Conservation (phyloP, 2,797 vertebrate genomes). For the Pteropus rufus region DNA sequence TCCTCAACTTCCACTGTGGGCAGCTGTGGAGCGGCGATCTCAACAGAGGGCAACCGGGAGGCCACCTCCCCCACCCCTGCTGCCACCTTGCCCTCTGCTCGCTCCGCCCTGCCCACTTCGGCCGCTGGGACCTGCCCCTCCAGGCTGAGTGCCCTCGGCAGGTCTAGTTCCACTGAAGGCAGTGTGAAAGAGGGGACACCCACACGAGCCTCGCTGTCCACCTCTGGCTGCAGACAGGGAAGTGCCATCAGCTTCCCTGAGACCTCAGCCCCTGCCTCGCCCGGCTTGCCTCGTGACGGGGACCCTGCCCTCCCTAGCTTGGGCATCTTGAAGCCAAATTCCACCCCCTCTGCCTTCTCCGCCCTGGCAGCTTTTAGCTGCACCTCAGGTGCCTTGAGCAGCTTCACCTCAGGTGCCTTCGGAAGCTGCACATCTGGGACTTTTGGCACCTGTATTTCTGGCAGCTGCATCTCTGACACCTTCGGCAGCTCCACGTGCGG, state of each 20-base stretch:
- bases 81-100: neutral
- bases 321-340: conserved; percentile 78
- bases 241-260: conserved; percentile 18
- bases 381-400: conserved; percentile 62
- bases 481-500: conserved; percentile 40
- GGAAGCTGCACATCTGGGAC: conserved; percentile 82
- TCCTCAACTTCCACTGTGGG: conserved; percentile 16
- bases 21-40: conserved; percentile 74
- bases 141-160: conserved; percentile 58
- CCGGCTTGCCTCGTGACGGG: conserved; percentile 72
- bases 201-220: conserved; percentile 72
- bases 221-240: conserved; percentile 44
- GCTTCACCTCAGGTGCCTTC: conserved; percentile 74
- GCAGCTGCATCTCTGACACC: conserved; percentile 40
- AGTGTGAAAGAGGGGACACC: conserved; percentile 56
- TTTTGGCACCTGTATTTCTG: conserved; percentile 48
- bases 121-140: conserved; percentile 19
- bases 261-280: conserved; percentile 60
- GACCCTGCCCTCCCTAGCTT: conserved; percentile 75
- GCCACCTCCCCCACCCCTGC: conserved; percentile 65
- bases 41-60: conserved; percentile 81
- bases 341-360: conserved; percentile 63
- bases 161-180: conserved; percentile 75
- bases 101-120: conserved; percentile 30
- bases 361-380: conserved; percentile 51